Evolutionary conservation across 2,888 invertebrate species (phyloP), one percentile per base, ranked within the genome.

Genomic region (Caenorhabditis becei): DNA sequence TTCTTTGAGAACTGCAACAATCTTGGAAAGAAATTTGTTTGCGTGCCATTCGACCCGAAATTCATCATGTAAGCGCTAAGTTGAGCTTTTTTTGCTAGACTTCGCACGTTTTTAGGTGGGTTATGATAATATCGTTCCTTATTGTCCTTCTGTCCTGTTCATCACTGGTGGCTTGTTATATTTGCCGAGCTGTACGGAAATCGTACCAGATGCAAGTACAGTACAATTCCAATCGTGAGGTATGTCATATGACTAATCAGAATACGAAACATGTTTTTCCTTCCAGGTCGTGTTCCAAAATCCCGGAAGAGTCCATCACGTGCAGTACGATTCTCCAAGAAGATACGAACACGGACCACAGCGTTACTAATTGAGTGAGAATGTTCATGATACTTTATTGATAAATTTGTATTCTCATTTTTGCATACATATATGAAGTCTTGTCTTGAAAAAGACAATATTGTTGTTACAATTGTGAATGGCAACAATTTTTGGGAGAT

Each of bases 1-100:
- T 87, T 83, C 61, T 79, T 88, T 32, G 83, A 87, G 56, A 86
- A 88, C 44, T 89, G 89, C 70, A 88, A 88, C 77, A 85, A 85
- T 16, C 59, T 69, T 11, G 78, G 77, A 0, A 66, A 84, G 35
- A 83, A 83, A 51, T 89, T 79, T 53, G 81, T 85, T 18, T 89
- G 89, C 65, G 47, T 88, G 18, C 85, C 88, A n/a, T 67, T 89
- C 56, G 86, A 89, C 54, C 81, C 84, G 4, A 54, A 77, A 56
- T 84, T 80, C 26, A 24, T 87, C 44, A 82, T 79, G 87, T 87
- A 23, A 80, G 80, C 53, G 32, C 3, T 41, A 14, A 3, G 8
- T 24, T 23, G 3, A 49, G 37, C 1, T 16, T 54, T 56, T 44
- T 54, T 11, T 3, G 2, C 3, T 41, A 4, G 35, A 0, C 3